A percentile compares a stretch with the other conserved stretches of the same genome.
Evolutionary conservation across 1,140 invertebrate species (phyloP).

Genomic region (Chironomus striatipennis): DNA sequence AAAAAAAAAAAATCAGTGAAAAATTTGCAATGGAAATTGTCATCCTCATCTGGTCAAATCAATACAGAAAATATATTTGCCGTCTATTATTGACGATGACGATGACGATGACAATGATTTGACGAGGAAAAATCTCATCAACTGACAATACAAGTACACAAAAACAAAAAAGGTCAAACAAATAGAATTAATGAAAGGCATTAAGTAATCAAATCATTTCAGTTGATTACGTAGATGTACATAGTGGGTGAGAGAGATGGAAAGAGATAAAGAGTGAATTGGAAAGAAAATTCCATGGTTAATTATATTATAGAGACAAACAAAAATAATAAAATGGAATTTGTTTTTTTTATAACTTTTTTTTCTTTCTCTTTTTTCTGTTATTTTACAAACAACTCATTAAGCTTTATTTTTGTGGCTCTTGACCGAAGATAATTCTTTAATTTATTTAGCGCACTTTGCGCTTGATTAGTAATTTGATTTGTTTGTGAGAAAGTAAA

Average conservation of each 20-base stretch:
- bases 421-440: constrained; percentile 2
- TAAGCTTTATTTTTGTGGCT: neutral
- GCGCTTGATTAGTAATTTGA: neutral
- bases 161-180: constrained; percentile 13
- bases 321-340: neutral
- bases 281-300: neutral
- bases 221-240: neutral
- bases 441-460: neutral
- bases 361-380: neutral
- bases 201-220: constrained; percentile 14
- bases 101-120: neutral
- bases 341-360: neutral
- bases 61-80: no score
- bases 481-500: no score
- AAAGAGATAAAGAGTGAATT: no score
- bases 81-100: neutral
- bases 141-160: neutral
- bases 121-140: neutral
- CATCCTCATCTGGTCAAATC: no score
- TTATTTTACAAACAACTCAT: constrained; percentile 2
- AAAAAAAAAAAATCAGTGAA: neutral
- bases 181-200: constrained; percentile 14
- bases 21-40: neutral
- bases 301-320: constrained; percentile 14
- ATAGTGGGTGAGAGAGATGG: no score